Base-by-base conservation (phyloP, 2,113 vertebrate genomes). In the Rhipidura dahli region DNA sequence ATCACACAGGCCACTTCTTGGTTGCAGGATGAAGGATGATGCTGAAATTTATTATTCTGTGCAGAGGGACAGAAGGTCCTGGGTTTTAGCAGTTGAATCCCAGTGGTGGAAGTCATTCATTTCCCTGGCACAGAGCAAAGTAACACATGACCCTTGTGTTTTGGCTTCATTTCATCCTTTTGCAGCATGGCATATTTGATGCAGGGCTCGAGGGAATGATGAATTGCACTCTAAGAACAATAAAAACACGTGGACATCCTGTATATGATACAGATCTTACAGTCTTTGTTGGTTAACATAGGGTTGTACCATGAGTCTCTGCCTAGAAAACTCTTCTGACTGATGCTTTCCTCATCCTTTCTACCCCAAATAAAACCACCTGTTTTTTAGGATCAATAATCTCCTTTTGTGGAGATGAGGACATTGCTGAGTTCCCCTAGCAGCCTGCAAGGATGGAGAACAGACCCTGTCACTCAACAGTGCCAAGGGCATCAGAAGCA, bases 361-460 rank as follows among this genome's bases (percentile, higher is more conserved):
- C 54, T 53, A 59, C 51, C 73, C 83, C 66, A 79, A 30, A 88
- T 63, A 51, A 93, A 96, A 28, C 47, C 54, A 51, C 9, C 70
- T 45, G 56, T 11, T 68, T 85, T 94, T 93, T 27, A 94, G 60
- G 91, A 95, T 93, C 81, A 53, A 69, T 95, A 93, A 77, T 87
- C 78, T 75, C 76, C 40, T 69, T 45, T 85, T 28, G 2, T 35
- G 49, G 33, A 95, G 86, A 49, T 72, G 63, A 83, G 84, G 49
- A 59, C 49, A 84, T 54, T 66, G 40, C 85, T 0, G 7, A 76
- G 44, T 64, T 96, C 68, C 72, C 84, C 66, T 3, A 4, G 57
- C 17, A 84, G 44, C 83, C 78, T 94, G 89, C 53, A 5, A 80
- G 47, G 72, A 40, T 64, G 75, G 76, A 82, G 30, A 9, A 50